Conservation (phyloP, 2,888 invertebrate species). For the Odontomyia ornata region DNA sequence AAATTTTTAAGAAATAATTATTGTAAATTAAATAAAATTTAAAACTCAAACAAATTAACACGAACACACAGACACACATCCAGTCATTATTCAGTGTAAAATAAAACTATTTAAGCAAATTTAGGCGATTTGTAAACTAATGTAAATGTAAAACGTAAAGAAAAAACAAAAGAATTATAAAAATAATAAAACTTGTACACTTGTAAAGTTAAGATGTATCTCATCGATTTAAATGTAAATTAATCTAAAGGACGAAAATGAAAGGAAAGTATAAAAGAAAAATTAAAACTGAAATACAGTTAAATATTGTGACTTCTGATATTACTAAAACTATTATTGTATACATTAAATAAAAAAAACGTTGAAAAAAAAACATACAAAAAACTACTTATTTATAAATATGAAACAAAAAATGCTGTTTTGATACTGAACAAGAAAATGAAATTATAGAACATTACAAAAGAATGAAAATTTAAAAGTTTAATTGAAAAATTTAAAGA, state of each 20-base stretch:
- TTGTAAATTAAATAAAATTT: not conserved
- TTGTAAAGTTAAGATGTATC: not conserved
- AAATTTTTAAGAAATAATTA: not conserved
- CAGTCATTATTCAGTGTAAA: not conserved
- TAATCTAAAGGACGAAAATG: not conserved
- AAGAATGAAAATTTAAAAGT: constrained; percentile 6
- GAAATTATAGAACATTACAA: not conserved
- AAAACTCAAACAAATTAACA: not conserved
- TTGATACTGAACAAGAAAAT: constrained; percentile 40
- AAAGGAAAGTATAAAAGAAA: constrained; percentile 8
- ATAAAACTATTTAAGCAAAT: not conserved
- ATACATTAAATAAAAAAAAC: constrained; percentile 5
- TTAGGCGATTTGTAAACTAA: constrained; percentile 11
- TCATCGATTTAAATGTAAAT: not conserved
- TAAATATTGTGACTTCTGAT: constrained; percentile 35
- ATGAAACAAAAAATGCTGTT: constrained; percentile 32
- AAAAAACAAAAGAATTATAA: not conserved
- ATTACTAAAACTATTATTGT: constrained; percentile 25
- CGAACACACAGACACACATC: not conserved
- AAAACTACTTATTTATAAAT: not conserved
- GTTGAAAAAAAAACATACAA: constrained; percentile 20
- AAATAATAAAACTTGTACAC: not conserved
- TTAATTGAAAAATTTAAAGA: not conserved
- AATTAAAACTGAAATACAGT: not conserved
- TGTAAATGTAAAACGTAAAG: not conserved